Evolutionary conservation across 2,888 invertebrate species (phyloP).

Genomic region (Tuberolachnus salignus): DNA sequence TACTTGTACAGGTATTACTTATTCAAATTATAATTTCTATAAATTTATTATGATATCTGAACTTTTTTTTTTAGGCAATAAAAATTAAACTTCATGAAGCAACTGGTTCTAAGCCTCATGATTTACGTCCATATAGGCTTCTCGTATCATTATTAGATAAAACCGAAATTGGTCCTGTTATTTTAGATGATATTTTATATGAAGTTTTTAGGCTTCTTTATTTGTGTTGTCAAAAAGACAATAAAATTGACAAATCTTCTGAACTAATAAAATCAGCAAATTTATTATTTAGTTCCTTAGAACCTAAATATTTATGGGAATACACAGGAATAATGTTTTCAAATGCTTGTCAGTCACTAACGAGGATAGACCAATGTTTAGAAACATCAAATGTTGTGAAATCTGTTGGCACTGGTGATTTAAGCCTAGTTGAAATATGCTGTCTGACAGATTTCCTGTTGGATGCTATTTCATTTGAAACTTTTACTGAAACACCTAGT

Average conservation of each 20-base stretch:
- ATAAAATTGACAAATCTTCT: slow-evolving; percentile 58
- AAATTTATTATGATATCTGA: too few relatives aligned
- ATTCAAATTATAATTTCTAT: background rate
- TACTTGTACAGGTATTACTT: slow-evolving; percentile 65
- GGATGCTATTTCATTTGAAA: slow-evolving; percentile 77
- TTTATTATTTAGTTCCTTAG: slow-evolving; percentile 79
- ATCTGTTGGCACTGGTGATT: slow-evolving; percentile 69
- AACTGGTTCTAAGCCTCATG: slow-evolving; percentile 68
- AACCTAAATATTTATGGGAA: slow-evolving; percentile 86
- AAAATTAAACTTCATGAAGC: slow-evolving; percentile 68
- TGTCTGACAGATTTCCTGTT: slow-evolving; percentile 75
- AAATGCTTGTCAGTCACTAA: slow-evolving; percentile 65
- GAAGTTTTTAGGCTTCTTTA: slow-evolving; percentile 70
- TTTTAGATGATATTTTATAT: slow-evolving; percentile 77
- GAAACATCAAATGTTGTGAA: slow-evolving; percentile 62
- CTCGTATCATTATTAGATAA: slow-evolving; percentile 84
- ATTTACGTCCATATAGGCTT: slow-evolving; percentile 76
- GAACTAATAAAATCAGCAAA: slow-evolving; percentile 85
- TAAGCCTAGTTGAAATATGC: slow-evolving; percentile 70
- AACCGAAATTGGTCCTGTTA: slow-evolving; percentile 80
- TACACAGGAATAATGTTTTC: slow-evolving; percentile 74
- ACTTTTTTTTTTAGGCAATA: slow-evolving; percentile 64
- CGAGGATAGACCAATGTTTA: slow-evolving; percentile 49
- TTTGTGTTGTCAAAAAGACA: slow-evolving; percentile 59
- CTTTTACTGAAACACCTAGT: slow-evolving; percentile 77